Evolutionary conservation across 2,113 vertebrate species (phyloP), one percentile per base, ranked within the genome.

Genomic region (Oostethus manadensis): DNA sequence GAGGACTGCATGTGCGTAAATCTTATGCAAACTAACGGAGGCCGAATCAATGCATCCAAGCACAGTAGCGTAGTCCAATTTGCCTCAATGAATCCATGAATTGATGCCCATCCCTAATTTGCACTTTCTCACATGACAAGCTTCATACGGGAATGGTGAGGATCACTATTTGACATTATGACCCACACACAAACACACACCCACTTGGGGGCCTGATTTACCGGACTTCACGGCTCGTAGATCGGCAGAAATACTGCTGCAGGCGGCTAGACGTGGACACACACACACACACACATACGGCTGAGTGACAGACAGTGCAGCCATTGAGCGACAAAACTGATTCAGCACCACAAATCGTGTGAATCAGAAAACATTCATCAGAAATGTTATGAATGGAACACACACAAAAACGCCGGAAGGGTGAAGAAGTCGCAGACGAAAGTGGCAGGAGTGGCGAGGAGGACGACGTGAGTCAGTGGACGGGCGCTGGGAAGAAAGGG

Each of bases 311-410:
- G 75, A 87, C 82, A 88, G 73, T 67, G 72, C 60, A 45, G 55
- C 77, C 59, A 83, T 89, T 89, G 79, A 89, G 50, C 1, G 23
- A 70, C 38, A 46, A 73, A n/a, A 66, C 66, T 75, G 78, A 85
- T 81, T 89, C 84, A 86, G 76, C 67, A 66, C 75, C 71, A 80
- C 46, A 50, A 70, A 53, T 85, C 65, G 67, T 68, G 82, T 88
- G 88, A 90, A 86, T 89, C 86, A 90, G 81, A 75, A 86, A 84
- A 86, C 75, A 72, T 84, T 82, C 74, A 71, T 69, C 74, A 65
- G 71, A 67, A 67, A 58, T 47, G 68, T 60, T 74, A 49, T 84
- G 82, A 82, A 80, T 76, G 73, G 71, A 67, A 1, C 17, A 22
- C 59, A 77, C 71, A 85, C 76, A 83, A 80, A 86, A 71, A 72